A percentile compares a stretch with the other conserved stretches of the same genome.
phyloP scores from a whole-genome alignment of 2,888 invertebrate genomes.

The Thelaira solivaga region DNA sequence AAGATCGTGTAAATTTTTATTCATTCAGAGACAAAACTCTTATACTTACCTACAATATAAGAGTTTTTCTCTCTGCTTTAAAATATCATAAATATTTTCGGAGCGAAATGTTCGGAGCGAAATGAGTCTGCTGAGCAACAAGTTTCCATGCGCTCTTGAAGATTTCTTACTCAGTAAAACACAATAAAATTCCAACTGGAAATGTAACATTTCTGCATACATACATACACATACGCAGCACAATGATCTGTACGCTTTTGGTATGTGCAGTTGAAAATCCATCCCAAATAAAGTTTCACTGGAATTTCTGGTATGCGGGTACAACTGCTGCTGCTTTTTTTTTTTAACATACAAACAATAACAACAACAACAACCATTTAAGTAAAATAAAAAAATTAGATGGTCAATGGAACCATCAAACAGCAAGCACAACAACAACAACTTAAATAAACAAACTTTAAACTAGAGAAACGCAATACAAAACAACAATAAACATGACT shows the following conservation, averaged over 20 bases:
- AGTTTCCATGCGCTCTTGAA: not conserved
- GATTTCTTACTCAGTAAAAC: not conserved
- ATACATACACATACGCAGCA: not conserved
- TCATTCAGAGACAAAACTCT: no score
- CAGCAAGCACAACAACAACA: not conserved
- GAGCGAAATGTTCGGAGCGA: no score
- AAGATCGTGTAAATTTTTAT: no score
- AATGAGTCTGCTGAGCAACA: no score
- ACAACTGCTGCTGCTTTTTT: slow-evolving; percentile 14
- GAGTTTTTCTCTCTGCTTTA: no score
- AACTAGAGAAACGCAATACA: not conserved
- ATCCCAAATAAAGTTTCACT: slow-evolving; percentile 57
- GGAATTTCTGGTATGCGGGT: slow-evolving; percentile 64
- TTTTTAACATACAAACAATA: not conserved
- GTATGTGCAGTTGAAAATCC: not conserved
- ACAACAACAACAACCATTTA: not conserved
- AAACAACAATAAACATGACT: slow-evolving; percentile 19
- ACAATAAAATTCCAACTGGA: slow-evolving; percentile 24
- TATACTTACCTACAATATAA: no score
- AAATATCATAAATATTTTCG: no score
- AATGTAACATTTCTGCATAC: not conserved
- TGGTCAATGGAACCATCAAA: slow-evolving; percentile 54
- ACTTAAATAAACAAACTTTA: slow-evolving; percentile 12
- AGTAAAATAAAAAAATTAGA: slow-evolving; percentile 21
- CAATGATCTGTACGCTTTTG: not conserved